These are phyloP conservation scores for Pachyuromys duprasi DNA, from an alignment of 2,797 vertebrate species.

Conservation along the genomic window DNA sequence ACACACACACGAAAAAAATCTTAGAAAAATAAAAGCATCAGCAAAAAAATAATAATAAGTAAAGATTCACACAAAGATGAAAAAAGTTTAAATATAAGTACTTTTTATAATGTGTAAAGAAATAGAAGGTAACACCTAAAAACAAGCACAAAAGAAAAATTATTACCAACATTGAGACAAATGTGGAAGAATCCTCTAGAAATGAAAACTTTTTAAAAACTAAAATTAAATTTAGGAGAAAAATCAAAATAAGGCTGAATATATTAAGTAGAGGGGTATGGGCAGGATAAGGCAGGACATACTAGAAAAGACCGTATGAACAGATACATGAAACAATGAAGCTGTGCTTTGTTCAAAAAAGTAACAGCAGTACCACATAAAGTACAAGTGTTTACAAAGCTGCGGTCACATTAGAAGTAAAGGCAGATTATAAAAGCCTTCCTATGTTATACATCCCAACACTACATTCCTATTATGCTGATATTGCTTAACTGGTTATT, in stretches of 20 bases:
- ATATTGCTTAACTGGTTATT: not conserved
- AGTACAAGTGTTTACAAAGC: conserved; percentile 16
- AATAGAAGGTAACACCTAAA: conserved; percentile 41
- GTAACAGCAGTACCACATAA: conserved; percentile 36
- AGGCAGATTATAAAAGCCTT: too few relatives aligned
- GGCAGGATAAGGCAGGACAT: not conserved
- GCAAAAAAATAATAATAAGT: not conserved
- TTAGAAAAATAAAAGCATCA: not conserved
- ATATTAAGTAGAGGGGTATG: not conserved
- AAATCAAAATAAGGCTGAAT: conserved; percentile 35
- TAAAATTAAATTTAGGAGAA: not conserved
- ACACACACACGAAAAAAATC: not conserved
- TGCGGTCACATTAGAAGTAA: conserved; percentile 25
- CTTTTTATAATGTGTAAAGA: conserved; percentile 33
- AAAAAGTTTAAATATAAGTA: not conserved
- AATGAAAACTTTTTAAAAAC: conserved; percentile 31
- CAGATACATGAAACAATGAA: not conserved
- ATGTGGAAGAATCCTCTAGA: conserved; percentile 17
- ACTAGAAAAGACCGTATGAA: not conserved
- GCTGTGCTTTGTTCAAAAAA: not conserved
- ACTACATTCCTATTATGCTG: not conserved
- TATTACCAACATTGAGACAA: not conserved
- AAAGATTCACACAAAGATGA: not conserved
- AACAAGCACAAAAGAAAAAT: conserved; percentile 6
- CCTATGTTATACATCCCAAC: not conserved